Evolutionary conservation across 2,888 invertebrate species (phyloP).

Genomic region (Deilephila elpenor): DNA sequence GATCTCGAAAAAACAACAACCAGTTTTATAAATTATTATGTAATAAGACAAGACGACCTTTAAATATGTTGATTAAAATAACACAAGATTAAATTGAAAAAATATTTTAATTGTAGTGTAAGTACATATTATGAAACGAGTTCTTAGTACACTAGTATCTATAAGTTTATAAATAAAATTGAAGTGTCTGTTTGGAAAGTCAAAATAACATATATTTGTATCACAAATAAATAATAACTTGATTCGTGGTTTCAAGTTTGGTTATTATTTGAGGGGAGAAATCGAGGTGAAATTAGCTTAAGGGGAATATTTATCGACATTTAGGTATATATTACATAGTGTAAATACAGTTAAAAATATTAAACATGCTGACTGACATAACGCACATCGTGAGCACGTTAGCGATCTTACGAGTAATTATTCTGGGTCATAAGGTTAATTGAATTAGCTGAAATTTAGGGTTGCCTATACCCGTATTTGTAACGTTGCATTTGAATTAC

Average conservation of each 20-base stretch:
- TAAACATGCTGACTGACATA: conserved; percentile 9
- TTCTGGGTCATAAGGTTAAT: conserved; percentile 51
- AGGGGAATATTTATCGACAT: too few species aligned
- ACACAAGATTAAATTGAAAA: neutral
- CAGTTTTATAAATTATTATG: conserved; percentile 48
- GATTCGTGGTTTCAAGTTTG: too few species aligned
- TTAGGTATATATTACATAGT: too few species aligned
- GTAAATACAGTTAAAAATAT: neutral
- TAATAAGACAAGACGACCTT: conserved; percentile 45
- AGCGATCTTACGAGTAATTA: conserved; percentile 43
- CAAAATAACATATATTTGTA: too few species aligned
- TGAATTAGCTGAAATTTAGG: conserved; percentile 49
- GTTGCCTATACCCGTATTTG: conserved; percentile 36
- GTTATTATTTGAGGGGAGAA: too few species aligned
- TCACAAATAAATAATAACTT: too few species aligned
- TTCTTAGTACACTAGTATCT: neutral
- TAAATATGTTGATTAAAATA: conserved; percentile 34
- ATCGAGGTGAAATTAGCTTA: too few species aligned
- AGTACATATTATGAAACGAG: neutral
- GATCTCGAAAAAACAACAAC: conserved; percentile 48
- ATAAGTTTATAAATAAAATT: too few species aligned
- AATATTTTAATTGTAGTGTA: neutral
- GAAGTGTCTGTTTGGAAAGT: too few species aligned
- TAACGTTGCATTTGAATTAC: neutral
- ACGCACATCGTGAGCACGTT: conserved; percentile 27